Base-by-base conservation (phyloP, 2,888 invertebrate species). In the Agrochola litura region DNA sequence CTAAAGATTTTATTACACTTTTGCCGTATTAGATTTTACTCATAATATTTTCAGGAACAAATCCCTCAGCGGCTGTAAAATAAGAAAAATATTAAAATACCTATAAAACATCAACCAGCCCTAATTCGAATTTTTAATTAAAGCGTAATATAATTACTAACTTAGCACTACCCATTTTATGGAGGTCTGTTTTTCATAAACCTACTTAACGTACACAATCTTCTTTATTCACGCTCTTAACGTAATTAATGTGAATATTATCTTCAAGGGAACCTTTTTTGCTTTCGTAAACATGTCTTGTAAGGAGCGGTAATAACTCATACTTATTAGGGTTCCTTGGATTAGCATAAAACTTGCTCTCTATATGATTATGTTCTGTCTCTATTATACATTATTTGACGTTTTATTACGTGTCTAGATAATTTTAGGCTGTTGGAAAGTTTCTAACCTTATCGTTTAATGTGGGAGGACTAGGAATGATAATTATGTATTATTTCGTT, bases 241-340 rank as follows among this genome's bases (percentile, higher is more conserved):
- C 81, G 85, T 91, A 91, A 92, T 92, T 91, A 92, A 91, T 89
- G 85, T 80, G 73, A 76, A 81, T 86, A 90, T 92, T 92, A 91
- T 91, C 88, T 89, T 77, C 88, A 86, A 87, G 83, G 79, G 70
- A 77, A 79, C 82, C 86, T 89, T 91, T 91, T 91, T 90, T 89
- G 83, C 82, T 79, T 72, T 71, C 81, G 80, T 83, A 83, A 87
- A 87, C 86, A 85, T 90, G 85, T 88, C 89, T 82, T 83, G 78
- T 83, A 83, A 86, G 88, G 71, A 80, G 68, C 67, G 60, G 86
- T 80, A 81, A 90, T 90, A 88, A 86, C 85, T 91, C 86, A 86
- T 78, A 86, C 83, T 88, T 88, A 86, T 89, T 88, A 83, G 73
- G 76, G 81, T 64, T 70, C 68, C 64, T 66, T 52, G 49, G 73